Percentiles rank a stretch among this genome's conserved stretches.
Conservation (phyloP, 1,140 invertebrate species). For the Apis florea region DNA sequence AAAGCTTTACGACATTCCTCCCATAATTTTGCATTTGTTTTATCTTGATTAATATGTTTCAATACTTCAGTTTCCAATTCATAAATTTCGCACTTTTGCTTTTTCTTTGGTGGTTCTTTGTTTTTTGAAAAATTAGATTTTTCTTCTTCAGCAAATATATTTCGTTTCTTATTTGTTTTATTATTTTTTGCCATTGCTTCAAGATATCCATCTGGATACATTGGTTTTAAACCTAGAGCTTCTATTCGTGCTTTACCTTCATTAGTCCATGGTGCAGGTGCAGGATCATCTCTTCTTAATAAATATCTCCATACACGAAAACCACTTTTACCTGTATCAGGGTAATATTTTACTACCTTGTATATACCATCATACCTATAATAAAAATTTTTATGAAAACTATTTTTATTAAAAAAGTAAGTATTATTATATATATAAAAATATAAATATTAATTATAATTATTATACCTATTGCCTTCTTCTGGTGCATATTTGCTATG, state of each 20-base stretch:
- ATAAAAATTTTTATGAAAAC: background rate
- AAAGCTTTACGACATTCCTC: slow-evolving; percentile 80
- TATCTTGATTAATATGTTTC: slow-evolving; percentile 83
- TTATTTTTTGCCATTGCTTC: slow-evolving; percentile 82
- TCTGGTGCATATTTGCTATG: slow-evolving; percentile 90
- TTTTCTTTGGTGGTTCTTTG: slow-evolving; percentile 65
- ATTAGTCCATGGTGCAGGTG: slow-evolving; percentile 91
- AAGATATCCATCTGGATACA: slow-evolving; percentile 88
- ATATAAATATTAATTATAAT: background rate
- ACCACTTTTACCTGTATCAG: slow-evolving; percentile 89
- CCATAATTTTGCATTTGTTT: slow-evolving; percentile 86
- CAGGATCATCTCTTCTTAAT: slow-evolving; percentile 89
- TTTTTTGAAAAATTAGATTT: slow-evolving; percentile 44
- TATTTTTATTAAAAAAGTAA: slow-evolving; percentile 5
- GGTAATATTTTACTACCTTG: slow-evolving; percentile 93
- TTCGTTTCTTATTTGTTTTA: slow-evolving; percentile 67
- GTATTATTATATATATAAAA: background rate
- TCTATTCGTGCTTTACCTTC: slow-evolving; percentile 83
- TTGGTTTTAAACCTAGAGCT: slow-evolving; percentile 67
- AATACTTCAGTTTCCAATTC: slow-evolving; percentile 79
- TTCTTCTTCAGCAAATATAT: slow-evolving; percentile 46
- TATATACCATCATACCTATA: slow-evolving; percentile 88
- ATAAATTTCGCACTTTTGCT: slow-evolving; percentile 78
- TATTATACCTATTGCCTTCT: slow-evolving; percentile 84
- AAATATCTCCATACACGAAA: slow-evolving; percentile 92